These are phyloP conservation scores for Andrena dorsata DNA, from an alignment of 2,888 invertebrate genomes.

Conservation along the genomic window DNA sequence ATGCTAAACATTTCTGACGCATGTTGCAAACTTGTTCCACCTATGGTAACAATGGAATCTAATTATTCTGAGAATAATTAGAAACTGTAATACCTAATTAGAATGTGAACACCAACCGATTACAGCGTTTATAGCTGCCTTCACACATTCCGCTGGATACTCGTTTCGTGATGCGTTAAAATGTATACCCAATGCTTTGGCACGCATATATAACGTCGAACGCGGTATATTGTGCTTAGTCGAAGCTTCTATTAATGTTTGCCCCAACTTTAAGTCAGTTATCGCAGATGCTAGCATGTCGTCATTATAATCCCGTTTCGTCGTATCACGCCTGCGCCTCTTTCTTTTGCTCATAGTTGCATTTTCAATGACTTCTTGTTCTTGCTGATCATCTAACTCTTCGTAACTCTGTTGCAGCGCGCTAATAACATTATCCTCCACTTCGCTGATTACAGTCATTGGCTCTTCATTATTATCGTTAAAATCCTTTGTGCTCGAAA, in stretches of 20 bases:
- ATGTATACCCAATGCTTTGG: conserved; percentile 82
- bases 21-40: conserved; percentile 84
- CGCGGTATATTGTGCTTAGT: conserved; percentile 83
- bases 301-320: conserved; percentile 82
- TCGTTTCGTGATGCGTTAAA: conserved; percentile 83
- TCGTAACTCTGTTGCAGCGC: conserved; percentile 63
- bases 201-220: conserved; percentile 84
- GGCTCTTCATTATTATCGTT: conserved; percentile 65
- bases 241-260: conserved; percentile 83
- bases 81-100: conserved; percentile 8
- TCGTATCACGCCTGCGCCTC: conserved; percentile 76
- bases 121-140: conserved; percentile 84
- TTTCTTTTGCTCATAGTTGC: conserved; percentile 64
- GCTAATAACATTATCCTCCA: conserved; percentile 61
- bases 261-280: conserved; percentile 82
- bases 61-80: conserved; percentile 10
- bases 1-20: conserved; percentile 84
- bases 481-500: conserved; percentile 65
- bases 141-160: conserved; percentile 83
- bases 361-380: conserved; percentile 36
- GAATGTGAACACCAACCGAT: conserved; percentile 74
- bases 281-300: conserved; percentile 83
- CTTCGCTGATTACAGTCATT: conserved; percentile 66
- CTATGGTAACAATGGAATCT: conserved; percentile 67
- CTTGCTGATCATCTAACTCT: conserved; percentile 52